A percentile compares a stretch with the other conserved stretches of the same genome.
phyloP scores from a whole-genome alignment of 92 coral and sea anemone genomes.

The Siderastrea siderea region DNA sequence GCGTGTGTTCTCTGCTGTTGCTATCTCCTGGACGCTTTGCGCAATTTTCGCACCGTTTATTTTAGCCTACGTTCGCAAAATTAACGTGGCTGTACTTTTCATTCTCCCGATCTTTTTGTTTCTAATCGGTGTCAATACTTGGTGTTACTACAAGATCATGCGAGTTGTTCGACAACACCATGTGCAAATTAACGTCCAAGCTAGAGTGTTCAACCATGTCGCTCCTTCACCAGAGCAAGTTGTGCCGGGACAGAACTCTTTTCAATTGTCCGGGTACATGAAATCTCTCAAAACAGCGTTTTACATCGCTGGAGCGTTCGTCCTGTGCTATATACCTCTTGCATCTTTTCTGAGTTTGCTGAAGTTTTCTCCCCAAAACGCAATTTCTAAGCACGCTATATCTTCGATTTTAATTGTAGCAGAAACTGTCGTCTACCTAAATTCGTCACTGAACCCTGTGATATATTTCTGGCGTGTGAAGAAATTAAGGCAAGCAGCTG shows the following conservation, averaged over 20 bases:
- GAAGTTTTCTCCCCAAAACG: neutral
- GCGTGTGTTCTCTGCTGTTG: neutral
- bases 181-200: neutral
- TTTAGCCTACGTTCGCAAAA: neutral
- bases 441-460: neutral
- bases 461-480: neutral
- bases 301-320: neutral
- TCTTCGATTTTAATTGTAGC: neutral
- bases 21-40: neutral
- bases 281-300: neutral
- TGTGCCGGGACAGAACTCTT: neutral
- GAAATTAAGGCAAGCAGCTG: neutral
- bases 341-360: neutral
- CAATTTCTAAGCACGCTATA: neutral
- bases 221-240: neutral
- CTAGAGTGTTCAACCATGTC: neutral
- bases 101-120: neutral
- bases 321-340: neutral
- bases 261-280: neutral
- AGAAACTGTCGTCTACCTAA: neutral
- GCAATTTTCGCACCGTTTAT: neutral
- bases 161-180: neutral
- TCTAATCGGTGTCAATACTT: neutral
- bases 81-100: neutral
- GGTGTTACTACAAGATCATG: slow-evolving; percentile 6